Conservation (phyloP, 2,113 vertebrate species). For the Hippocampus zosterae region DNA sequence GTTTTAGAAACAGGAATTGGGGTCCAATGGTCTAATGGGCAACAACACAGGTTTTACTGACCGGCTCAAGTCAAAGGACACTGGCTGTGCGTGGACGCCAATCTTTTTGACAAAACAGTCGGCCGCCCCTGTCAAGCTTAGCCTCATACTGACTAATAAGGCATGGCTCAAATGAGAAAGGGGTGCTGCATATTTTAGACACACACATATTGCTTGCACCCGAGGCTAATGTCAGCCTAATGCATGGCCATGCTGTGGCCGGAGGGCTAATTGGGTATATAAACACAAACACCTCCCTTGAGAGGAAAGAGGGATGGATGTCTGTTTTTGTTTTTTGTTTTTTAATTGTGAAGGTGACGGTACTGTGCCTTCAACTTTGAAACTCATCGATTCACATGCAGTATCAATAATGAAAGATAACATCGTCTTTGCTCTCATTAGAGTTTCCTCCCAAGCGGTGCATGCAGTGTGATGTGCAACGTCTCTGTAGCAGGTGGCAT, state of each 20-base stretch:
- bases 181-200: constrained; percentile 48
- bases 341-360: constrained; percentile 29
- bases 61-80: constrained; percentile 60
- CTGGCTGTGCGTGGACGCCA: constrained; percentile 55
- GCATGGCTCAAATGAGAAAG: constrained; percentile 50
- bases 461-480: constrained; percentile 37
- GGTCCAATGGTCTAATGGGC: constrained; percentile 69
- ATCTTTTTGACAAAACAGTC: constrained; percentile 63
- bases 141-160: constrained; percentile 55
- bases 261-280: constrained; percentile 74
- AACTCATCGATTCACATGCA: constrained; percentile 29
- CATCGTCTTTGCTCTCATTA: constrained; percentile 34
- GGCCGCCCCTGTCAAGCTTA: constrained; percentile 50
- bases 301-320: constrained; percentile 48
- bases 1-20: constrained; percentile 62
- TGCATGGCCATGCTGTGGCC: constrained; percentile 68
- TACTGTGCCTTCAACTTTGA: constrained; percentile 33
- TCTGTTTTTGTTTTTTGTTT: constrained; percentile 42
- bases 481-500: constrained; percentile 59
- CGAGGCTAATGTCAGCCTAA: constrained; percentile 68
- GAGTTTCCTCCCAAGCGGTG: constrained; percentile 39
- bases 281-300: constrained; percentile 73
- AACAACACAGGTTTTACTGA: constrained; percentile 65
- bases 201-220: constrained; percentile 50
- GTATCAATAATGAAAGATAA: constrained; percentile 50